Evolutionary conservation across 2,888 invertebrate genomes (phyloP).

Genomic region (Eupsilia transversa): DNA sequence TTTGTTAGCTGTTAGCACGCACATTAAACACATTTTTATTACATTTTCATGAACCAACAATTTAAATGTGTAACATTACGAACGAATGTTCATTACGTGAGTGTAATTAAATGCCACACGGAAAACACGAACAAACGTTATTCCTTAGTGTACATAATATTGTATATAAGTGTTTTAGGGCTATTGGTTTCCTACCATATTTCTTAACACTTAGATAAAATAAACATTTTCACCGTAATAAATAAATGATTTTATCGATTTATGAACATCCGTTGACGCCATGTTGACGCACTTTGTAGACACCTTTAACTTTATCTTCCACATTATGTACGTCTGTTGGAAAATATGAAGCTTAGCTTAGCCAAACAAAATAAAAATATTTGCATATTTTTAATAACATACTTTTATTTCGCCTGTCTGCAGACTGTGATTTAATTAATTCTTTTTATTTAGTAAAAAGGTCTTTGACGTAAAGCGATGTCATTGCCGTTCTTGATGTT

Average conservation of each 20-base stretch:
- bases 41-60: conserved; percentile 45
- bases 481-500: neutral
- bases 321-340: neutral
- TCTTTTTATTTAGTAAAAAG: neutral
- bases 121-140: conserved; percentile 25
- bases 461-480: neutral
- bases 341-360: neutral
- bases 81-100: conserved; percentile 36
- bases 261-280: neutral
- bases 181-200: conserved; percentile 17
- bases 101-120: conserved; percentile 37
- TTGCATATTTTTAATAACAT: neutral
- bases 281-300: neutral
- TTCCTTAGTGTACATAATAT: neutral
- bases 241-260: neutral
- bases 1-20: conserved; percentile 40
- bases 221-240: neutral
- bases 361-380: conserved; percentile 8
- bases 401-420: neutral
- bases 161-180: too few species aligned
- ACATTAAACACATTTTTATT: conserved; percentile 38
- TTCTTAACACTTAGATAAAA: conserved; percentile 6
- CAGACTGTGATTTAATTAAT: neutral
- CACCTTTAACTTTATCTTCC: neutral
- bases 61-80: conserved; percentile 40